Base-by-base conservation (phyloP, 2,113 vertebrate species). In the Mobula hypostoma region DNA sequence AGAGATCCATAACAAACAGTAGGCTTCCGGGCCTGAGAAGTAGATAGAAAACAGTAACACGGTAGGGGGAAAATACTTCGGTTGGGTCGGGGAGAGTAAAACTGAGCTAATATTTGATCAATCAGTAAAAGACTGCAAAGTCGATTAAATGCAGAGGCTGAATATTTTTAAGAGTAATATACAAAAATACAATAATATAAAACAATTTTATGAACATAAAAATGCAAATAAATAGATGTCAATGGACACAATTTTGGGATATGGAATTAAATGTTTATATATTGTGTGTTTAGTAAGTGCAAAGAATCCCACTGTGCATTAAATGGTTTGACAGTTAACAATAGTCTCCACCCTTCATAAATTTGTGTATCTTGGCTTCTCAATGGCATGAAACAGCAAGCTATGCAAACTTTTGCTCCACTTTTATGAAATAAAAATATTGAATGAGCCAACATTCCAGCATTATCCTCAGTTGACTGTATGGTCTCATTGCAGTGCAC, bases 371-470 rank as follows among this genome's bases (percentile, higher is more conserved):
- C 61, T 90, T 90, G 61, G 85, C 85, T 36, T 36, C 85, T 90
- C 85, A 29, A n/a, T 3, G 5, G 61, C 85, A 12, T 90, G 61
- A 68, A 36, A 66, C 85, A 90, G 61, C 61, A 90, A 68, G 32
- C 17, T 68, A 5, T 68, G 61, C 32, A 90, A 90, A 63, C 85
- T 66, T 66, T 61, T 68, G 85, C 40, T 66, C 63, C 61, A 17
- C n/a, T 32, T 66, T 66, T n/a, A 90, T 90, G 85, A 90, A 90
- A 90, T 61, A 90, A 90, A 90, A 90, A 90, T 90, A 90, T 90
- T 36, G 85, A 90, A n/a, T 19, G 29, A 36, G 85, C 61, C 85
- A 90, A 17, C 29, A 87, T 87, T 87, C 21, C 27, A 29, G 21
- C 58, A 87, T 63, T 29, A 19, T 66, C 2, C 61, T 90, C 29